phyloP scores from a whole-genome alignment of 2,888 invertebrate species.

The Allophyes oxyacanthae region DNA sequence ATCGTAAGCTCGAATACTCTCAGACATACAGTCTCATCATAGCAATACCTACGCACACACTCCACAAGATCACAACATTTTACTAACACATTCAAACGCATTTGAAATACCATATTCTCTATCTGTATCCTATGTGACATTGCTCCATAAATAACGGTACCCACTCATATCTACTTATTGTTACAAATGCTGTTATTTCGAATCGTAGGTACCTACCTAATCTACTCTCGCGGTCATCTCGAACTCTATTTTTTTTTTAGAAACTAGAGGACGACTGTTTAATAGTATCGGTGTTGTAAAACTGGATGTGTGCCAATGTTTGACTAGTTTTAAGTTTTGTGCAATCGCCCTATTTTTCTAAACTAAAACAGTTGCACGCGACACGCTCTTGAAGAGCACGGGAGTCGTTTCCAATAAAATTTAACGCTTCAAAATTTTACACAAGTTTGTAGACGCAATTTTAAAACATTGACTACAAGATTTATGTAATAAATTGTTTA shows the following conservation, averaged over 20 bases:
- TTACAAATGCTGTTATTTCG: constrained; percentile 9
- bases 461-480: constrained; percentile 19
- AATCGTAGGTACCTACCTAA: constrained; percentile 3
- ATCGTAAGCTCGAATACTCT: no score
- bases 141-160: no score
- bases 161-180: constrained; percentile 2
- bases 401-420: constrained; percentile 54
- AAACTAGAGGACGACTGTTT: constrained; percentile 76
- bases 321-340: constrained; percentile 83
- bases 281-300: constrained; percentile 79
- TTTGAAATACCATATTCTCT: no score
- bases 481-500: no score
- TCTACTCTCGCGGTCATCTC: constrained; percentile 51
- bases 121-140: no score
- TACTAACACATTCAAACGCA: no score
- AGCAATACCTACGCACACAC: no score
- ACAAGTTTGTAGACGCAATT: constrained; percentile 6
- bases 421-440: constrained; percentile 28
- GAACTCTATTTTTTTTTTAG: constrained; percentile 52
- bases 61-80: no score
- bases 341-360: constrained; percentile 89
- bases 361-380: constrained; percentile 85
- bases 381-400: constrained; percentile 67
- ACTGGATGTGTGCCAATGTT: constrained; percentile 83
- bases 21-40: no score